phyloP scores from a whole-genome alignment of 2,113 vertebrate species.

The Antechinus stuartii region DNA sequence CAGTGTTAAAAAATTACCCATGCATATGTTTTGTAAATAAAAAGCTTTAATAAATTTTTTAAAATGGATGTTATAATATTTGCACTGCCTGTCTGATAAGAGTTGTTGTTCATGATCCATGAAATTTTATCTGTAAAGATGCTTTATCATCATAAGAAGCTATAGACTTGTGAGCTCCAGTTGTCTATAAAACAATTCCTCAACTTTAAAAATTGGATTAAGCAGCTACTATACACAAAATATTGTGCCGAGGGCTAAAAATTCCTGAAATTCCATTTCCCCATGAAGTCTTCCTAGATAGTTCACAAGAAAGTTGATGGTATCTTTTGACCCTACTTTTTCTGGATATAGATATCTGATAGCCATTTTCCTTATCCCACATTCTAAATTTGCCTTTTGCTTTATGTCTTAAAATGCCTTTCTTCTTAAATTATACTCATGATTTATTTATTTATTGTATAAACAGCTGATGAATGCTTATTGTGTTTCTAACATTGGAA shows the following conservation, averaged over 20 bases:
- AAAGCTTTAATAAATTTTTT: too few relatives aligned
- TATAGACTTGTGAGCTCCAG: background rate
- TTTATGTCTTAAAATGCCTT: slow-evolving; percentile 1
- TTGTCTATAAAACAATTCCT: background rate
- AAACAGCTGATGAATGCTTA: background rate
- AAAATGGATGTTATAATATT: background rate
- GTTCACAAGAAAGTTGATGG: background rate
- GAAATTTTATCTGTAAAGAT: background rate
- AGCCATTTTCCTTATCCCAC: background rate
- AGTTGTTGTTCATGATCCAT: background rate
- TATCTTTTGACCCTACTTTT: background rate
- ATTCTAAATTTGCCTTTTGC: background rate
- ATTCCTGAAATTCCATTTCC: slow-evolving; percentile 3
- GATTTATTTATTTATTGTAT: background rate
- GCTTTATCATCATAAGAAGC: background rate
- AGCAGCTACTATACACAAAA: background rate
- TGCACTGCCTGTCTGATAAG: background rate
- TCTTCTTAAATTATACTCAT: slow-evolving; percentile 4
- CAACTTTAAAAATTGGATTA: background rate
- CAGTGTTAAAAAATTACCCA: too few relatives aligned
- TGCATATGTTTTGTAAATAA: too few relatives aligned
- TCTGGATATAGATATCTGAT: background rate
- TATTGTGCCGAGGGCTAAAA: background rate
- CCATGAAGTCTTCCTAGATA: slow-evolving; percentile 7
- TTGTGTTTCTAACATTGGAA: background rate